Conservation (phyloP, 2,888 invertebrate species). For the Nephrotoma flavescens region DNA sequence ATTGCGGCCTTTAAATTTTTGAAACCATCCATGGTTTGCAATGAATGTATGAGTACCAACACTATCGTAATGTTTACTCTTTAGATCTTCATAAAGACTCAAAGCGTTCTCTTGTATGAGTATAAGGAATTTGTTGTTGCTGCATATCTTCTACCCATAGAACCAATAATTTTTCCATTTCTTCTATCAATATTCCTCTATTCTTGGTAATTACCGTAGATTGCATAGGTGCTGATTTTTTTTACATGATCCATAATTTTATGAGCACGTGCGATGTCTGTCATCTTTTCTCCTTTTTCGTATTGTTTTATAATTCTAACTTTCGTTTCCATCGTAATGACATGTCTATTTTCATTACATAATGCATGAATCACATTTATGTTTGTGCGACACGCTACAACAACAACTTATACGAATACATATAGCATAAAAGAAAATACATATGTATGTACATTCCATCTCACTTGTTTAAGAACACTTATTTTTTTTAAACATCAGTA, state of each 20-base stretch:
- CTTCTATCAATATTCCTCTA: neutral
- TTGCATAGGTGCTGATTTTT: neutral
- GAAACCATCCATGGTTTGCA: neutral
- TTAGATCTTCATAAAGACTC: too few species aligned
- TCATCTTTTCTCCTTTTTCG: neutral
- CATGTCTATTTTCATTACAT: neutral
- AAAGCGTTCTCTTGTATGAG: too few species aligned
- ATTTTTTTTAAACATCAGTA: too few species aligned
- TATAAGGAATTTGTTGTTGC: too few species aligned
- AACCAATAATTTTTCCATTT: too few species aligned
- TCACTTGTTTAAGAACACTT: too few species aligned
- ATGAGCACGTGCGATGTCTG: too few species aligned
- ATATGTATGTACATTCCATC: too few species aligned
- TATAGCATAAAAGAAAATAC: too few species aligned
- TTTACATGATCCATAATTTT: too few species aligned
- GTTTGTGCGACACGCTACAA: neutral
- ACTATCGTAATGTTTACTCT: neutral
- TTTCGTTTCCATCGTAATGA: neutral
- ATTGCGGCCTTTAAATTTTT: neutral
- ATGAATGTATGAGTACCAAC: neutral
- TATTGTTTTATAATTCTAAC: neutral
- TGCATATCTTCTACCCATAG: too few species aligned
- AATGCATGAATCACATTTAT: neutral
- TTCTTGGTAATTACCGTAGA: neutral
- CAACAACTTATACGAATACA: too few species aligned